A percentile compares a stretch with the other conserved stretches of the same genome.
Conservation (phyloP, 2,113 vertebrate species). For the Stercorarius parasiticus region DNA sequence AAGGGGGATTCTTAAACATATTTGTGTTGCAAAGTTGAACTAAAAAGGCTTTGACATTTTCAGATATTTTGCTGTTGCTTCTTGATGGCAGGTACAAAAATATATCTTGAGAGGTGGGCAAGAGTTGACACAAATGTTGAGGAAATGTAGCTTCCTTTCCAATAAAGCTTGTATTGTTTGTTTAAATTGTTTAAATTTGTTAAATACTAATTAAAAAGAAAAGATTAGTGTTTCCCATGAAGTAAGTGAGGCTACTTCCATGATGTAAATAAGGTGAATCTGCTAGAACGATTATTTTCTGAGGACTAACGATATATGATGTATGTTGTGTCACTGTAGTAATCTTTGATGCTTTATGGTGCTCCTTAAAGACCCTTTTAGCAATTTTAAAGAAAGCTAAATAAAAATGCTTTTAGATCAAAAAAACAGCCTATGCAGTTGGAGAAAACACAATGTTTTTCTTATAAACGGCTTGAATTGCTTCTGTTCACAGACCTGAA, state of each 20-base stretch:
- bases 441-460: background rate
- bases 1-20: background rate
- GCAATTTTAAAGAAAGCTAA: background rate
- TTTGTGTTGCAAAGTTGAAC: background rate
- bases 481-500: background rate
- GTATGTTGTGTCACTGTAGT: background rate
- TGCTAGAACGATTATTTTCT: background rate
- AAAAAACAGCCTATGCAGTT: background rate
- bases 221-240: background rate
- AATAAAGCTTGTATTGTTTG: background rate
- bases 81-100: background rate
- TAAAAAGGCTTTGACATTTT: constrained; percentile 40
- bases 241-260: background rate
- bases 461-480: background rate
- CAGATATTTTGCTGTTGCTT: background rate
- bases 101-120: background rate
- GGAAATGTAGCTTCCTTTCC: background rate
- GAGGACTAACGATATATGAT: background rate
- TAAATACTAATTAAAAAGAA: background rate
- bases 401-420: background rate
- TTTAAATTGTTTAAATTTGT: background rate
- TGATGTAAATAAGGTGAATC: background rate
- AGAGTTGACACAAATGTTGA: background rate
- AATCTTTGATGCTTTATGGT: background rate
- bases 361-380: background rate